These are phyloP conservation scores for Antennarius maculatus DNA, from an alignment of 2,797 vertebrate genomes.

Conservation along the genomic window DNA sequence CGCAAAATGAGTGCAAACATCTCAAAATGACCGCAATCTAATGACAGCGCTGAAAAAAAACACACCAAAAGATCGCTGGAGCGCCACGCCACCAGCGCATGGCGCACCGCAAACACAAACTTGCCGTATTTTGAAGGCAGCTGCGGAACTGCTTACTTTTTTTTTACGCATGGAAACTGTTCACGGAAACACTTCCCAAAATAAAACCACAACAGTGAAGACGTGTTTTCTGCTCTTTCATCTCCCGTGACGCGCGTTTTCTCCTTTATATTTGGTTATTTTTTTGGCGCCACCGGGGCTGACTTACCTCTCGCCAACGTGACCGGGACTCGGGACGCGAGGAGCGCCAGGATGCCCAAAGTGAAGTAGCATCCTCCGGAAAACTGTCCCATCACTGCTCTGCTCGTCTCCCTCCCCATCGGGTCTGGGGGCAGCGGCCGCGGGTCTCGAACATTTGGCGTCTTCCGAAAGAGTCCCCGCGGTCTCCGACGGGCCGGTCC, in stretches of 20 bases:
- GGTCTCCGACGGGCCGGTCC: constrained; percentile 23
- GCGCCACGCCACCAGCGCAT: not conserved
- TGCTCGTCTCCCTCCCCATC: constrained; percentile 61
- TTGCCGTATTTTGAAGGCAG: not conserved
- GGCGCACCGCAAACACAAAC: constrained; percentile 11
- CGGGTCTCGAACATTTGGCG: constrained; percentile 69
- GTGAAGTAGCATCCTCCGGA: constrained; percentile 70
- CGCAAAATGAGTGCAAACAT: not conserved
- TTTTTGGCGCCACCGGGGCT: not conserved
- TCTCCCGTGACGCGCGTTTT: not conserved
- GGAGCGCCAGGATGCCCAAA: constrained; percentile 70
- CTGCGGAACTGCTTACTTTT: not conserved
- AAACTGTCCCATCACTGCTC: constrained; percentile 80
- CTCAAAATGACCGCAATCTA: no score
- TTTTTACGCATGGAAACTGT: not conserved
- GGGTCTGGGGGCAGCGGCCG: constrained; percentile 61
- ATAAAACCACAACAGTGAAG: not conserved
- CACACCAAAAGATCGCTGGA: not conserved
- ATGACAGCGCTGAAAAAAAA: not conserved
- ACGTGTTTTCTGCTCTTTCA: not conserved
- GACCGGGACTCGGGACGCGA: constrained; percentile 56
- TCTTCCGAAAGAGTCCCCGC: constrained; percentile 40
- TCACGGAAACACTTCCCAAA: constrained; percentile 3
- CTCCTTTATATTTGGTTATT: no score
- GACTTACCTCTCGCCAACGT: constrained; percentile 74